phyloP scores from a whole-genome alignment of 1,140 invertebrate species.

The Brachionus manjavacas region DNA sequence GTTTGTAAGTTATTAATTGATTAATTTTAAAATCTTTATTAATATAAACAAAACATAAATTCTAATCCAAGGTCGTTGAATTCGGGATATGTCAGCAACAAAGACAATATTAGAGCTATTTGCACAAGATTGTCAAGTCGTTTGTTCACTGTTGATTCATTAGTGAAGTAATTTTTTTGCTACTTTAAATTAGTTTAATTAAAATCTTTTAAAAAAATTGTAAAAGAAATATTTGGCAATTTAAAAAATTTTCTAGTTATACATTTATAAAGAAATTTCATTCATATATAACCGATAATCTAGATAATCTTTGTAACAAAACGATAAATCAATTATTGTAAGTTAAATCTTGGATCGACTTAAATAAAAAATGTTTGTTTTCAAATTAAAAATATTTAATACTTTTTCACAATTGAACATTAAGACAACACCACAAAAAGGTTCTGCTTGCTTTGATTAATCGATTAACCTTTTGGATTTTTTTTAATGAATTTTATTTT shows the following conservation, averaged over 20 bases:
- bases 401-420: no score
- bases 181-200: background rate
- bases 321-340: background rate
- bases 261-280: conserved; percentile 1
- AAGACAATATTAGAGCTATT: conserved; percentile 83
- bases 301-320: background rate
- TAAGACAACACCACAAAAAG: no score
- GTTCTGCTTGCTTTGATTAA: no score
- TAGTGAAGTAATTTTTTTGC: conserved; percentile 54
- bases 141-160: conserved; percentile 67
- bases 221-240: background rate
- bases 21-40: conserved; percentile 23
- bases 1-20: background rate
- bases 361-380: background rate
- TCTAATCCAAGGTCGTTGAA: conserved; percentile 65
- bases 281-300: conserved; percentile 2
- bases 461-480: no score
- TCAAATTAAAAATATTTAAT: background rate
- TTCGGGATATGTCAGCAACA: conserved; percentile 77
- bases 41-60: background rate
- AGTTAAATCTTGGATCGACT: background rate
- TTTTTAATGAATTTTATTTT: no score
- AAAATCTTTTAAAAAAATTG: background rate
- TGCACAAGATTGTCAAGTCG: conserved; percentile 88
- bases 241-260: conserved; percentile 32